Evolutionary conservation across 2,888 invertebrate genomes (phyloP), one percentile per base, ranked within the genome.

Genomic region (Vannuccia rotundouncinata): DNA sequence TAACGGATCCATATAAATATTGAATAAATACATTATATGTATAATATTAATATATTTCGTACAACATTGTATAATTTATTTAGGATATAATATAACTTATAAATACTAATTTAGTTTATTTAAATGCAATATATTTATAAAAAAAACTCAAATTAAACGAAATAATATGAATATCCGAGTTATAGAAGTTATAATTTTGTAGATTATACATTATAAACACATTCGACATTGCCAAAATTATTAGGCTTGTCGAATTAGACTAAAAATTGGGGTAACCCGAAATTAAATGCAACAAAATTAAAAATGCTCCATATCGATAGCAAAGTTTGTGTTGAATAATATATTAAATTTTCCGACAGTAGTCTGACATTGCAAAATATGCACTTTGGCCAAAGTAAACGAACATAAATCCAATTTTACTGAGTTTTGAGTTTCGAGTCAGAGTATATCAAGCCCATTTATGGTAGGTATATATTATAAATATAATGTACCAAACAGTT

Each of bases 281-380:
- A 66, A 66, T 27, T 66, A 22, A 66, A 22, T 66, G 66, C 66
- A 66, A 66, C 66, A 66, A 66, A 66, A 66, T n/a, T 66, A 13
- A 13, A 13, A 13, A 22, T 13, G 5, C 13, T 66, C 13, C 25
- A 5, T 13, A 13, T 66, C 66, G 66, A 66, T 66, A 66, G 66
- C 66, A 66, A 66, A 66, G 13, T 66, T 66, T 66, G 22, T 66
- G 66, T 5, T 22, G 66, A 66, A 22, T 66, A 66, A 66, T 27
- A 66, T 66, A 66, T 66, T 22, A 66, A 66, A 66, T 66, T 66
- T 66, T 66, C 66, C 25, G 66, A 66, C 66, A 66, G 66, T 66
- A 66, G 66, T 66, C 66, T 66, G 66, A 66, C 66, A 66, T 66
- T 22, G 5, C 66, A 66, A 66, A 66, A 22, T 66, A 66, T 66